Base-by-base conservation (phyloP, 2,797 vertebrate genomes). In the Etheostoma nigrum region DNA sequence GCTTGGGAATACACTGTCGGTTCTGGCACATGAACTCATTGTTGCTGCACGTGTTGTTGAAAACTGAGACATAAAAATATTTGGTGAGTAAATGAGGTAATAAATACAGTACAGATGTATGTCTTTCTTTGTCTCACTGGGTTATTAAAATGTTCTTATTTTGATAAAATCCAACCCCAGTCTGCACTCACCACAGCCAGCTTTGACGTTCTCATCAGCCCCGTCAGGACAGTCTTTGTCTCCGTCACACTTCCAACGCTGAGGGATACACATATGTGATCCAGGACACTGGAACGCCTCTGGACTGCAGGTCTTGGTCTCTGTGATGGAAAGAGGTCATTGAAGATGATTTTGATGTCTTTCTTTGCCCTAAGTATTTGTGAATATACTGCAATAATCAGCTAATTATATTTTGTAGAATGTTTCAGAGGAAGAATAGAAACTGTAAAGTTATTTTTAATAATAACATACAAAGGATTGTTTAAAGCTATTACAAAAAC, bases 201-300 rank as follows among this genome's bases (percentile, higher is more conserved):
- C 97, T 16, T 96, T 96, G 1, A 97, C 95, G 2, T 97, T 97
- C 76, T 99, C 98, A 0, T 99, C 98, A 0, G 96, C 97, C 1
- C 98, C 97, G 0, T 99, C 92, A 0, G 97, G 96, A 79, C 98
- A 99, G 88, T 99, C 98, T 47, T 96, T 95, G 83, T 99, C 98
- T 0, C 98, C 97, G 0, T 99, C 98, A 67, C 98, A 99, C 69
- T 97, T 96, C 98, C 98, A 99, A 52, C 89, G 94, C 33, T 86
- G 93, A 6, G 97, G 96, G 61, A 99, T 96, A 10, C 98, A 99
- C 69, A 95, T 95, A 0, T 96, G 94, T 1, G 98, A 99, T 45
- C 95, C 96, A 1, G 96, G 95, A 85, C 98, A 99, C 75, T 96
- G 97, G 93, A 99, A 99, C 0, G 96, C 94, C 19, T 96, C 95